phyloP scores from a whole-genome alignment of 2,888 invertebrate genomes.

The Pterostichus madidus region DNA sequence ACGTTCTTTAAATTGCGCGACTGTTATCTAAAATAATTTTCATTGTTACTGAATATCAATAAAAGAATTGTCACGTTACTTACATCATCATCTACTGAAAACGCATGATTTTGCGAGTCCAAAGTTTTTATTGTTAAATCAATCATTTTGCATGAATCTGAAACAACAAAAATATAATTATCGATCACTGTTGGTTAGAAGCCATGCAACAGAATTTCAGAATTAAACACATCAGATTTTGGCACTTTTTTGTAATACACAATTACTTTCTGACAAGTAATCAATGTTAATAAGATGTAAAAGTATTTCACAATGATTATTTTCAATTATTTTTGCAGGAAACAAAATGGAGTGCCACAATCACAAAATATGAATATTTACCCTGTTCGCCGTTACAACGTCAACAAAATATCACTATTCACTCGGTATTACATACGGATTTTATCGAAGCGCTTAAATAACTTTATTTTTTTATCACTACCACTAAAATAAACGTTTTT shows the following conservation, averaged over 20 bases:
- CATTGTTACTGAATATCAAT: slow-evolving; percentile 27
- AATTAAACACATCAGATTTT: slow-evolving; percentile 37
- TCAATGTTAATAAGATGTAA: slow-evolving; percentile 46
- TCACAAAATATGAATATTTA: slow-evolving; percentile 43
- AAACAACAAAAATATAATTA: slow-evolving; percentile 45
- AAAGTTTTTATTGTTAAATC: slow-evolving; percentile 93
- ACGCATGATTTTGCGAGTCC: slow-evolving; percentile 91
- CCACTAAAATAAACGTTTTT: slow-evolving; percentile 42
- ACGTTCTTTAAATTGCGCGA: slow-evolving; percentile 89
- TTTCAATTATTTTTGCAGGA: slow-evolving; percentile 55
- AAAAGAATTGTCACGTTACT: slow-evolving; percentile 75
- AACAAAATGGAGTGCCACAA: slow-evolving; percentile 65
- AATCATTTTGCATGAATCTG: slow-evolving; percentile 81
- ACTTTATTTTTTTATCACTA: slow-evolving; percentile 39
- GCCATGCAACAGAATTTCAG: background rate
- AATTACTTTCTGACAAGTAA: slow-evolving; percentile 33
- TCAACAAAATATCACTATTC: slow-evolving; percentile 51
- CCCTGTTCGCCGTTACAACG: slow-evolving; percentile 55
- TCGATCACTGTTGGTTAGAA: slow-evolving; percentile 36
- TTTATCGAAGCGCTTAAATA: slow-evolving; percentile 30
- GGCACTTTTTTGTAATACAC: slow-evolving; percentile 21
- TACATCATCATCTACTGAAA: slow-evolving; percentile 91
- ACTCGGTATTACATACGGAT: slow-evolving; percentile 53
- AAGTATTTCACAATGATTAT: slow-evolving; percentile 40
- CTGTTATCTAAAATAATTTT: slow-evolving; percentile 83